Conservation (phyloP, 2,113 vertebrate genomes). For the Cromileptes altivelis region DNA sequence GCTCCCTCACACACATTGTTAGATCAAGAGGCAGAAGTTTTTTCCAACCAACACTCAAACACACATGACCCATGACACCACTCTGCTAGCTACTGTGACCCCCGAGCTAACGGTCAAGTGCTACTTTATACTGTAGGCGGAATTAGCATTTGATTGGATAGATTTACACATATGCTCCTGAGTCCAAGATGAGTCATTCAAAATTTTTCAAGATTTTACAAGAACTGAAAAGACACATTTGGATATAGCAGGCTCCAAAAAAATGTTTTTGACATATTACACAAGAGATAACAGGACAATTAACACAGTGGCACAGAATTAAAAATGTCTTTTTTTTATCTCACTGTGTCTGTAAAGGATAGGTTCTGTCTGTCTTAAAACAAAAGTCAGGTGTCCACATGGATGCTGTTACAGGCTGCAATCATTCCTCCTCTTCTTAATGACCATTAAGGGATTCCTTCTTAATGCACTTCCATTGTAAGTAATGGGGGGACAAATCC, state of each 20-base stretch:
- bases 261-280: not conserved
- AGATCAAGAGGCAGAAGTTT: not conserved
- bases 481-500: slow-evolving; percentile 10
- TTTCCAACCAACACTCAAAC: not conserved
- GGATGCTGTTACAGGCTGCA: not conserved
- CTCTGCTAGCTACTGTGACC: too few species aligned
- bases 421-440: slow-evolving; percentile 9
- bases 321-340: not conserved
- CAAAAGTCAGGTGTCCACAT: not conserved
- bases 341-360: not conserved
- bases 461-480: not conserved
- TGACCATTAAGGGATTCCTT: slow-evolving; percentile 5
- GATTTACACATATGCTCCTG: not conserved
- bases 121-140: not conserved
- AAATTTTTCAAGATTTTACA: not conserved
- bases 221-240: not conserved
- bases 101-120: not conserved
- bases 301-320: not conserved
- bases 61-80: not conserved
- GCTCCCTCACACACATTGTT: not conserved
- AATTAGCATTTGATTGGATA: not conserved
- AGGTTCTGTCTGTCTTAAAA: not conserved
- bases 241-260: not conserved
- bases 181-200: not conserved
- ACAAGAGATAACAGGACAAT: not conserved